A percentile compares a stretch with the other conserved stretches of the same genome.
phyloP scores from a whole-genome alignment of 2,888 invertebrate genomes.

The Dicyrtoma fusca region DNA sequence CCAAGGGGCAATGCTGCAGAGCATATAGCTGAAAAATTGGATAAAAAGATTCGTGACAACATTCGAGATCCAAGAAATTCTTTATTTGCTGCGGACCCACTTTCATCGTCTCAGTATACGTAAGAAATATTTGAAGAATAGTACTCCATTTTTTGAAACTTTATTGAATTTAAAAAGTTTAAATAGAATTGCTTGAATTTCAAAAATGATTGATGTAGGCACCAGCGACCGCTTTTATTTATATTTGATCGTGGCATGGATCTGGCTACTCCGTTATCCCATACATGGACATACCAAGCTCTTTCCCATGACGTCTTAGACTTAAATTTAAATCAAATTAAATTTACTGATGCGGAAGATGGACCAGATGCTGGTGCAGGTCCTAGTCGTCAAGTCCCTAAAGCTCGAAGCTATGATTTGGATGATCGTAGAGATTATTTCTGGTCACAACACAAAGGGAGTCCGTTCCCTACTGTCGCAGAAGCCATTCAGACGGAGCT shows the following conservation, averaged over 20 bases:
- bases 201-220: constrained; percentile 68
- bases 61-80: constrained; percentile 95
- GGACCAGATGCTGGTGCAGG: constrained; percentile 67
- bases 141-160: neutral
- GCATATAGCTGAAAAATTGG: constrained; percentile 95
- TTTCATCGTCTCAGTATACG: constrained; percentile 68
- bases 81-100: constrained; percentile 84
- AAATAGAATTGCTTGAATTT: too few relatives aligned
- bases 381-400: constrained; percentile 59
- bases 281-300: constrained; percentile 99
- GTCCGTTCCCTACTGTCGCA: constrained; percentile 91
- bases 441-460: constrained; percentile 92
- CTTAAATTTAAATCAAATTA: constrained; percentile 82
- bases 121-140: constrained; percentile 38
- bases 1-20: constrained; percentile 97
- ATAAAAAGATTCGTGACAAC: constrained; percentile 96
- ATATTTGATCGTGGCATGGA: constrained; percentile 92
- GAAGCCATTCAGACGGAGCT: constrained; percentile 98
- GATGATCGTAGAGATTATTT: constrained; percentile 81
- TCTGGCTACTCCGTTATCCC: constrained; percentile 89
- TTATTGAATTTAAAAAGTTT: too few relatives aligned
- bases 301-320: constrained; percentile 95
- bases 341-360: constrained; percentile 68
- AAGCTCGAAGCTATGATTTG: constrained; percentile 83
- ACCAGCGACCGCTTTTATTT: constrained; percentile 90